Evolutionary conservation across 2,888 invertebrate genomes (phyloP).

Genomic region (Orchesellides sinensis): DNA sequence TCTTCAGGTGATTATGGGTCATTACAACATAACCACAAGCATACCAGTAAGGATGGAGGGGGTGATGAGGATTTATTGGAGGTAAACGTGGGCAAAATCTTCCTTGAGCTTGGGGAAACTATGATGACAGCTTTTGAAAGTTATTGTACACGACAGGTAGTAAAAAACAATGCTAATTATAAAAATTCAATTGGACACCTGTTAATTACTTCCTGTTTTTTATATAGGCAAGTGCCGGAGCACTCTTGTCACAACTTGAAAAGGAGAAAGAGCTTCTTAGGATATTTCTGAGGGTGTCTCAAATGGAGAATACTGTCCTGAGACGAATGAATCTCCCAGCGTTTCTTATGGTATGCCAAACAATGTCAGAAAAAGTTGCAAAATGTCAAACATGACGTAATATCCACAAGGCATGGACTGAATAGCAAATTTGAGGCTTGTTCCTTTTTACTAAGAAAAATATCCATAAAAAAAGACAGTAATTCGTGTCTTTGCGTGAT

Average conservation of each 20-base stretch:
- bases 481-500: background rate
- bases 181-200: too few species aligned
- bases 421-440: too few species aligned
- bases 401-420: too few species aligned
- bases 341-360: conserved; percentile 98
- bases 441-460: too few species aligned
- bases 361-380: too few species aligned
- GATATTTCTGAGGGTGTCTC: conserved; percentile 96
- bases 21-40: too few species aligned
- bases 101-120: conserved; percentile 89
- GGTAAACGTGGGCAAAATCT: conserved; percentile 93
- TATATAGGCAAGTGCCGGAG: conserved; percentile 91
- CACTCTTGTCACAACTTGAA: conserved; percentile 92
- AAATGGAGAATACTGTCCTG: conserved; percentile 96
- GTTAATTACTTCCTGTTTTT: conserved; percentile 59
- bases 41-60: too few species aligned
- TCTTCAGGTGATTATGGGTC: background rate
- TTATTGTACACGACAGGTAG: conserved; percentile 91
- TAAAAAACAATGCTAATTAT: conserved; percentile 37
- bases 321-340: conserved; percentile 97
- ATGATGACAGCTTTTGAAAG: conserved; percentile 97
- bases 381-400: too few species aligned
- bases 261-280: conserved; percentile 95
- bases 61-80: conserved; percentile 87
- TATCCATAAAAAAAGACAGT: too few species aligned